phyloP scores from a whole-genome alignment of 1,140 invertebrate genomes.

The Zeugodacus cucurbitae region DNA sequence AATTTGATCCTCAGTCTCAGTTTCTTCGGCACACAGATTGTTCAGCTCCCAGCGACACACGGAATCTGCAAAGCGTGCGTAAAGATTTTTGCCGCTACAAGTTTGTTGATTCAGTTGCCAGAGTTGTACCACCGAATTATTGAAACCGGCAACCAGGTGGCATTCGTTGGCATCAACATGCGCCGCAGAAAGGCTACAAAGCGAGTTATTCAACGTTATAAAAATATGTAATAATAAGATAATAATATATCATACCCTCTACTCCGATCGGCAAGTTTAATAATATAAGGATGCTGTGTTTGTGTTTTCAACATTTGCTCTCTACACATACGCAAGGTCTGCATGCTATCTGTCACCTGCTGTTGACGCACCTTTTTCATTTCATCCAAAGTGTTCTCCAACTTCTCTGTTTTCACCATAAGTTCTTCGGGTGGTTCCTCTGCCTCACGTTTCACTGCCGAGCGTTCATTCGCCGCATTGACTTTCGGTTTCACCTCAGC shows the following conservation, averaged over 20 bases:
- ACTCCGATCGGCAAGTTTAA: conserved; percentile 55
- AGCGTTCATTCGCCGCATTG: not conserved
- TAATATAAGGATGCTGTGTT: conserved; percentile 52
- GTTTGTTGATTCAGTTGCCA: conserved; percentile 62
- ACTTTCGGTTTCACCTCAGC: conserved; percentile 1
- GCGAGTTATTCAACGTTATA: not conserved
- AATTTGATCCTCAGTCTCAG: conserved; percentile 49
- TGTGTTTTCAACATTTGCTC: conserved; percentile 54
- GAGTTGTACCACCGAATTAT: conserved; percentile 59
- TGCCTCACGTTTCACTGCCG: conserved; percentile 49
- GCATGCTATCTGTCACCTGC: conserved; percentile 48
- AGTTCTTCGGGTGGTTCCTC: conserved; percentile 52
- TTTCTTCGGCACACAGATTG: conserved; percentile 49
- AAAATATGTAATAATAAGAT: not conserved
- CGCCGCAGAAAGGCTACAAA: conserved; percentile 50
- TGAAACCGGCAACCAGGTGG: conserved; percentile 60
- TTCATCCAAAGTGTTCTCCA: conserved; percentile 42
- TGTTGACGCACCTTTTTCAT: conserved; percentile 1
- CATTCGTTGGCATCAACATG: conserved; percentile 57
- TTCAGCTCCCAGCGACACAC: conserved; percentile 61
- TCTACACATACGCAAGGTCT: conserved; percentile 49
- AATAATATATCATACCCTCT: conserved; percentile 46
- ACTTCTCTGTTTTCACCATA: conserved; percentile 46
- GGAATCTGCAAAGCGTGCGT: conserved; percentile 49
- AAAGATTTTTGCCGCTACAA: conserved; percentile 57